Evolutionary conservation across 2,888 invertebrate species (phyloP).

Genomic region (Tribolium freemani): DNA sequence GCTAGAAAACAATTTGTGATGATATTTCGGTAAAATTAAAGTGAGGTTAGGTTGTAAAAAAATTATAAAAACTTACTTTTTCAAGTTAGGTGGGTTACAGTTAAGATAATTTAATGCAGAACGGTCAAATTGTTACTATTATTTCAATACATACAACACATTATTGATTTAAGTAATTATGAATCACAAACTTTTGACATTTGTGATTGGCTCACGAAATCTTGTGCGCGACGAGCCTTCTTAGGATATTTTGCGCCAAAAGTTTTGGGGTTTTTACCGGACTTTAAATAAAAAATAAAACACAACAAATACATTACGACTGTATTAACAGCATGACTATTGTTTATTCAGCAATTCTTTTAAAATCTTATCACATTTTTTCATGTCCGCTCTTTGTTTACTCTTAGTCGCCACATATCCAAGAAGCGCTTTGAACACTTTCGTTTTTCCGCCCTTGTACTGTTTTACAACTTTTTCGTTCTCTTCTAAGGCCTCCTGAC

Average conservation of each 20-base stretch:
- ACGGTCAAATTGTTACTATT: no score
- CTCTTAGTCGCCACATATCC: constrained; percentile 74
- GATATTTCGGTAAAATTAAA: not conserved
- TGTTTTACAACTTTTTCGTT: constrained; percentile 78
- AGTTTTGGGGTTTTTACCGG: no score
- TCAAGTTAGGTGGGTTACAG: no score
- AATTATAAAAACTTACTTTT: not conserved
- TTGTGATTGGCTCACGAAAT: no score
- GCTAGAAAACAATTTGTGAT: not conserved
- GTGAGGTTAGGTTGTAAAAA: not conserved
- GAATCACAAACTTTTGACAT: no score
- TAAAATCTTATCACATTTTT: constrained; percentile 73
- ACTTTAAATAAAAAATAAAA: no score
- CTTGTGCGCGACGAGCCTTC: no score
- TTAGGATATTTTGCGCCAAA: no score
- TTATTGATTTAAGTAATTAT: no score
- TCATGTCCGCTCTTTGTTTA: constrained; percentile 78
- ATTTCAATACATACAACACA: no score
- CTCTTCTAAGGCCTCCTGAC: constrained; percentile 73
- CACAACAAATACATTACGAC: no score
- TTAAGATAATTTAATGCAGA: no score
- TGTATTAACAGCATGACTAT: constrained; percentile 37
- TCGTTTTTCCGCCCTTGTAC: constrained; percentile 79
- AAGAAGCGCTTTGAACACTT: constrained; percentile 77
- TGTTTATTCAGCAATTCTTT: constrained; percentile 73